Conservation (phyloP, 1,140 invertebrate genomes). For the Diachasma alloeum region DNA sequence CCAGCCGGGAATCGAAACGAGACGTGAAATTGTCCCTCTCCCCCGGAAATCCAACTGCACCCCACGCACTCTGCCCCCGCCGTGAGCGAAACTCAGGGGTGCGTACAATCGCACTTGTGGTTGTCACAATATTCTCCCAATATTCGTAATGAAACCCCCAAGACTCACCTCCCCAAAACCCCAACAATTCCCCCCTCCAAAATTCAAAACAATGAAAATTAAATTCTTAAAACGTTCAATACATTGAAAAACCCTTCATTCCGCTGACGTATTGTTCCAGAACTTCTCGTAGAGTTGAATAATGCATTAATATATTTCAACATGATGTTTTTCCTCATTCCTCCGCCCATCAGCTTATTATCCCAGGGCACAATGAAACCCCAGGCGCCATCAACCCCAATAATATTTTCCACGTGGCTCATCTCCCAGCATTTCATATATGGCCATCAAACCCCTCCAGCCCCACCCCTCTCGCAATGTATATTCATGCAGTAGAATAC, state of each 20-base stretch:
- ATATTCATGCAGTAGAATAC: not conserved
- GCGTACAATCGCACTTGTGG: not conserved
- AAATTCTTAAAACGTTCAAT: not conserved
- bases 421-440: not conserved
- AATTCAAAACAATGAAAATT: not conserved
- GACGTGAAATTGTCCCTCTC: constrained; percentile 15
- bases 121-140: not conserved
- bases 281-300: not conserved
- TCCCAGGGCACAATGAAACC: not conserved
- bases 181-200: not conserved
- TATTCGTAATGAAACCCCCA: not conserved
- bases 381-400: not conserved
- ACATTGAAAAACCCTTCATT: not conserved
- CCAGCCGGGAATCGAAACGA: constrained; percentile 12
- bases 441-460: not conserved
- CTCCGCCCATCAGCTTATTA: not conserved
- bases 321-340: not conserved
- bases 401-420: constrained; percentile 3
- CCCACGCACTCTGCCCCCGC: not conserved
- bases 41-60: constrained; percentile 4
- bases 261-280: not conserved
- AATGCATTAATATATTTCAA: not conserved
- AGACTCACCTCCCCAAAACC: not conserved
- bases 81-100: not conserved
- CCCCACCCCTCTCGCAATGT: not conserved